A percentile compares a stretch with the other conserved stretches of the same genome.
Conservation (phyloP, 53 echinoderm and acorn worm species). For the Glandiceps talaboti region DNA sequence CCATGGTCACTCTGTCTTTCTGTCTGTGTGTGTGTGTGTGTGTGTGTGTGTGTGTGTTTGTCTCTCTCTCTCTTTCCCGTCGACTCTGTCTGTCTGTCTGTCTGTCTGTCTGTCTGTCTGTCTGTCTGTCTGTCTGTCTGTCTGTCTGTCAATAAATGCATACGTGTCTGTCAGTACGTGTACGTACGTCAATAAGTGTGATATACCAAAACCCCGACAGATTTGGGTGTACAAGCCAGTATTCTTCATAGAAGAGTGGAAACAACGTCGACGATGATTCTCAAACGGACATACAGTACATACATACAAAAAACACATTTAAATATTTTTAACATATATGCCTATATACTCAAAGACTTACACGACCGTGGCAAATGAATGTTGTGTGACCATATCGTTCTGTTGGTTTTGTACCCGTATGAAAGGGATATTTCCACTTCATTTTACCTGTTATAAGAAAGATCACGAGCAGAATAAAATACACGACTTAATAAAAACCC, state of each 20-base stretch:
- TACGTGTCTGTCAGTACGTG: too few species aligned
- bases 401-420: slow-evolving; percentile 31
- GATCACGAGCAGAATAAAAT: too few species aligned
- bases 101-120: too few species aligned
- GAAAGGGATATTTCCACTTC: slow-evolving; percentile 62
- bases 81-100: not conserved
- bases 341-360: not conserved
- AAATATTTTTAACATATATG: not conserved
- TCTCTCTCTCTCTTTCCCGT: not conserved
- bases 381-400: slow-evolving; percentile 47
- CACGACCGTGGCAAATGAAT: slow-evolving; percentile 13
- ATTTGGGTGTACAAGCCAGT: too few species aligned
- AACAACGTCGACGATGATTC: too few species aligned
- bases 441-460: slow-evolving; percentile 47
- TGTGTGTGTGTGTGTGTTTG: too few species aligned
- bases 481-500: too few species aligned
- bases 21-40: not conserved
- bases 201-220: too few species aligned
- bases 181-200: slow-evolving; percentile 2
- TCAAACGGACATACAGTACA: too few species aligned
- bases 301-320: not conserved
- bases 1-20: not conserved
- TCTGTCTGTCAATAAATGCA: too few species aligned
- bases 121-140: too few species aligned
- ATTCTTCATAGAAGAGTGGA: too few species aligned